These are phyloP conservation scores for Meloe dianella DNA, from an alignment of 2,888 invertebrate species.

Conservation along the genomic window DNA sequence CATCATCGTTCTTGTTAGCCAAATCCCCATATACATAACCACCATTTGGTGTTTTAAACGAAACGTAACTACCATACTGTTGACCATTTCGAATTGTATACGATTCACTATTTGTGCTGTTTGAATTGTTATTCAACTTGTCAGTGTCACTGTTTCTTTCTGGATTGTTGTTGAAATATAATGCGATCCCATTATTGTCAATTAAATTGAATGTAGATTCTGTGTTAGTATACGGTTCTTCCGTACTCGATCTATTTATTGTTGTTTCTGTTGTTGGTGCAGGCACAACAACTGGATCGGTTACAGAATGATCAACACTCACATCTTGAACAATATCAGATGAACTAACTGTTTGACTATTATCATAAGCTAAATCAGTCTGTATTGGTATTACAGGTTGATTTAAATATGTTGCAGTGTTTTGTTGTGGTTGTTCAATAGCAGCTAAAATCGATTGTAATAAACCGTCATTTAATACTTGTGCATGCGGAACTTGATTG, in stretches of 20 bases:
- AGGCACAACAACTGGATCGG: constrained; percentile 58
- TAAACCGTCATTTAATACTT: constrained; percentile 78
- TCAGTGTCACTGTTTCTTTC: constrained; percentile 29
- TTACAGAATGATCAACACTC: constrained; percentile 59
- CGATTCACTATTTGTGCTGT: constrained; percentile 26
- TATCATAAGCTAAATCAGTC: background rate
- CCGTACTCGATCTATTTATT: constrained; percentile 29
- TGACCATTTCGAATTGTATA: constrained; percentile 44
- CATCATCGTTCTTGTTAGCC: constrained; percentile 18
- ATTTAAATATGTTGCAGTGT: constrained; percentile 40
- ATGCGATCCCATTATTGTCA: constrained; percentile 66
- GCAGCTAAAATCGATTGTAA: constrained; percentile 82
- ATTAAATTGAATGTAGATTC: constrained; percentile 55
- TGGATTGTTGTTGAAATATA: constrained; percentile 61
- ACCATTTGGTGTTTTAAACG: constrained; percentile 46
- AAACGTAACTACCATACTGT: constrained; percentile 50
- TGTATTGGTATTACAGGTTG: constrained; percentile 49
- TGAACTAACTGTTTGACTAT: constrained; percentile 36
- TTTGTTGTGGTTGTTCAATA: constrained; percentile 72
- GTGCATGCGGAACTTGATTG: constrained; percentile 71
- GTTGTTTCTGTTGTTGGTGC: constrained; percentile 48
- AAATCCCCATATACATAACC: constrained; percentile 43
- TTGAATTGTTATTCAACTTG: background rate
- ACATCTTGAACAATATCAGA: constrained; percentile 33
- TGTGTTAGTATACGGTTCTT: constrained; percentile 48